A percentile compares a stretch with the other conserved stretches of the same genome.
phyloP scores from a whole-genome alignment of 2,113 vertebrate genomes.

The Cygnus atratus region DNA sequence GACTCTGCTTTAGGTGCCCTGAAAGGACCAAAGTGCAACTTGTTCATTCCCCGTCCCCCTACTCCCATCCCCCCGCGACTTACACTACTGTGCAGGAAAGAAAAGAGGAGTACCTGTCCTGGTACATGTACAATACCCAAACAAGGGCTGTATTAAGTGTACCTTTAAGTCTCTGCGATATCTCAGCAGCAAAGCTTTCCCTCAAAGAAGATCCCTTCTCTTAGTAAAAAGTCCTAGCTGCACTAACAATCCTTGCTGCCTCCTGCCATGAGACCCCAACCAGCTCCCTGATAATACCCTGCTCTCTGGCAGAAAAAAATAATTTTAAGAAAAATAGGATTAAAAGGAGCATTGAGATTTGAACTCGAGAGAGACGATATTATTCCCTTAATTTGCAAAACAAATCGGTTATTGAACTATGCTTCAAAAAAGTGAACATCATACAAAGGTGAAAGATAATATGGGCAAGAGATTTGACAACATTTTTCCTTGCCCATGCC shows the following conservation, averaged over 20 bases:
- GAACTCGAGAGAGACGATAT: neutral
- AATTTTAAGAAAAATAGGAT: neutral
- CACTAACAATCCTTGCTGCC: neutral
- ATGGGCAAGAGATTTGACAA: neutral
- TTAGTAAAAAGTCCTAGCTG: neutral
- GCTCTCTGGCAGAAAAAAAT: neutral
- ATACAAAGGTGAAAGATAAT: neutral
- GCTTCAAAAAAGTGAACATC: neutral
- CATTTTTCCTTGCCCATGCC: neutral
- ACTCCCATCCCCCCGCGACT: too few species aligned
- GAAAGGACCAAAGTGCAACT: neutral
- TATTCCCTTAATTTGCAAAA: neutral
- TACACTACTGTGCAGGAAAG: neutral
- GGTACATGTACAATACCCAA: neutral
- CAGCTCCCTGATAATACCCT: neutral
- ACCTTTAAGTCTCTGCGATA: neutral
- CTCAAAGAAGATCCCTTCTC: fast-evolving
- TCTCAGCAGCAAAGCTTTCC: neutral
- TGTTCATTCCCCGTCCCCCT: too few species aligned
- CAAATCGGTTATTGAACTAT: neutral
- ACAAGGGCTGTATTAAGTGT: neutral
- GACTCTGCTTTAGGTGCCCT: neutral
- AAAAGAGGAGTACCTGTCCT: neutral
- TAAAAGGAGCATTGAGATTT: neutral
- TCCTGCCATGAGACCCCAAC: neutral